A percentile compares a stretch with the other conserved stretches of the same genome.
Conservation (phyloP, 2,888 invertebrate genomes). For the Fragum whitleyi region DNA sequence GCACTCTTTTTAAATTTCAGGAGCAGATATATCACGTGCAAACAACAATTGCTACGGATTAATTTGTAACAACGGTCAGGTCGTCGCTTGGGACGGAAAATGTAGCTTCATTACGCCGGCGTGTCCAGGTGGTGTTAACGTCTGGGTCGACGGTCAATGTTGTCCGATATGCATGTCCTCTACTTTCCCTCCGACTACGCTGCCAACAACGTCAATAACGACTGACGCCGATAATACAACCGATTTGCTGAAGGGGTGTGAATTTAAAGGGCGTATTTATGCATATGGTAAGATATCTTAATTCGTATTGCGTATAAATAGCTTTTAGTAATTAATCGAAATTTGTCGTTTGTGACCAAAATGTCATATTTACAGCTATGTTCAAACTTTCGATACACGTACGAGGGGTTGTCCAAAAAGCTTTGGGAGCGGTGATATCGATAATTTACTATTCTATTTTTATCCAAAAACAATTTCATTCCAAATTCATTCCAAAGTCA, state of each 20-base stretch:
- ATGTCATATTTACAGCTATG: too few relatives aligned
- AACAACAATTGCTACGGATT: neutral
- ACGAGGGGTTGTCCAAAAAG: too few relatives aligned
- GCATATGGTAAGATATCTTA: neutral
- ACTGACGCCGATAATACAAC: neutral
- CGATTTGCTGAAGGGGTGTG: neutral
- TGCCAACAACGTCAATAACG: neutral
- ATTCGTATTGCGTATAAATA: too few relatives aligned
- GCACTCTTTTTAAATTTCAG: too few relatives aligned
- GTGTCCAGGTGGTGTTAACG: neutral
- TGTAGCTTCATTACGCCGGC: neutral
- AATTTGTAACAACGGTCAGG: neutral
- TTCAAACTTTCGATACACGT: too few relatives aligned
- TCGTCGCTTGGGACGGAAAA: neutral
- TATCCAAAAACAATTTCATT: too few relatives aligned
- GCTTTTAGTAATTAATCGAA: too few relatives aligned
- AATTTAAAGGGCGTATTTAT: neutral
- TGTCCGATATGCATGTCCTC: neutral
- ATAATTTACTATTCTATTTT: too few relatives aligned
- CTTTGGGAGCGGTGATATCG: too few relatives aligned
- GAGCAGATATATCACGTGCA: neutral
- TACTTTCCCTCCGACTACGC: neutral
- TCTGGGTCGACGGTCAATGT: neutral
- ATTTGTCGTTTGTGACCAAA: too few relatives aligned
- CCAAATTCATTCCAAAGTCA: too few relatives aligned